phyloP scores from a whole-genome alignment of 35 echinoderm and acorn worm species.

The Apostichopus japonicus region DNA sequence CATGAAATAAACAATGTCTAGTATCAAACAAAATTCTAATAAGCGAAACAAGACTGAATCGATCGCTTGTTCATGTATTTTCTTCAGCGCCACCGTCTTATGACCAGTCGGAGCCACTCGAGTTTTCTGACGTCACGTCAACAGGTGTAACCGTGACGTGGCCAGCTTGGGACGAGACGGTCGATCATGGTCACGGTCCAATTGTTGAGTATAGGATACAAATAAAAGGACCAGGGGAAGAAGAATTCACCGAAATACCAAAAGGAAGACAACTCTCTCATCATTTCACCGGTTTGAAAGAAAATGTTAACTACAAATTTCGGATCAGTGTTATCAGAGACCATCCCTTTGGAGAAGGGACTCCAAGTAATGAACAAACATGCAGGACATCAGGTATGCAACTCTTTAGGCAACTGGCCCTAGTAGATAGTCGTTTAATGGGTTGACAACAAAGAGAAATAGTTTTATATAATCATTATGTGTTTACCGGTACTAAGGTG shows the following conservation, averaged over 20 bases:
- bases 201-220: conserved; percentile 3
- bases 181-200: neutral
- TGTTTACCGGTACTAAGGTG: no score
- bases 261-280: neutral
- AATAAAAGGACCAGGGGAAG: neutral
- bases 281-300: neutral
- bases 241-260: neutral
- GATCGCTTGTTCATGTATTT: neutral
- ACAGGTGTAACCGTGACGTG: neutral
- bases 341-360: conserved; percentile 16
- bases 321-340: neutral
- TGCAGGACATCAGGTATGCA: neutral
- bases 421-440: no score
- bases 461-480: no score
- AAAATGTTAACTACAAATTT: neutral
- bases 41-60: no score
- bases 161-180: conserved; percentile 27
- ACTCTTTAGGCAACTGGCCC: neutral
- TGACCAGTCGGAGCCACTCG: neutral
- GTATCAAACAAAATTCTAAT: no score
- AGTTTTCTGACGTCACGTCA: neutral
- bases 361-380: neutral
- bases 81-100: neutral
- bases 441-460: no score
- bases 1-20: no score